These are phyloP conservation scores for Glaucidium brasilianum DNA, from an alignment of 2,113 vertebrate genomes.

Conservation along the genomic window DNA sequence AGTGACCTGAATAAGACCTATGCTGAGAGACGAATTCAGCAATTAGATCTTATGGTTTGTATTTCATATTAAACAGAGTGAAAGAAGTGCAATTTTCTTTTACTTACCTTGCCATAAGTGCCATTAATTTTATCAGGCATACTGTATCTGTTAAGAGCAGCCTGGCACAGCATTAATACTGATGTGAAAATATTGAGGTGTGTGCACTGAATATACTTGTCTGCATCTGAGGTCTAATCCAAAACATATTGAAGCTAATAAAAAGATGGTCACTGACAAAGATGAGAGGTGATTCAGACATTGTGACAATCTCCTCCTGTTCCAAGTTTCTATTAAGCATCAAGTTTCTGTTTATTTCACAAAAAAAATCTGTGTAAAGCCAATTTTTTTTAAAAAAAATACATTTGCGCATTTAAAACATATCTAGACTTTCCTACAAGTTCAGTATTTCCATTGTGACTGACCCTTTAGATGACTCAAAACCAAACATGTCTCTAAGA, in stretches of 20 bases:
- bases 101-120: not conserved
- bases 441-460: not conserved
- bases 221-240: not conserved
- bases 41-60: not conserved
- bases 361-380: not conserved
- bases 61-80: not conserved
- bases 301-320: conserved; percentile 34
- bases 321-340: conserved; percentile 12
- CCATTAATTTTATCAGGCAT: not conserved
- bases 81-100: not conserved
- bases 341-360: not conserved
- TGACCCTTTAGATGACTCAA: not conserved
- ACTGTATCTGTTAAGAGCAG: not conserved
- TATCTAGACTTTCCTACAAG: not conserved
- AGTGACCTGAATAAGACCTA: not conserved
- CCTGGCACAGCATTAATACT: not conserved
- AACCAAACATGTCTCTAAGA: not conserved
- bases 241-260: conserved; percentile 11
- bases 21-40: not conserved
- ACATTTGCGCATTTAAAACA: not conserved
- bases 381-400: not conserved
- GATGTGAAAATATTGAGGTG: not conserved
- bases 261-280: conserved; percentile 2
- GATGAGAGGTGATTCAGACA: conserved; percentile 45
- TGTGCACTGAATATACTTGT: not conserved